Percentiles rank a stretch among this genome's conserved stretches.
These are phyloP conservation scores for Hipposideros larvatus DNA, from an alignment of 2,797 vertebrate species.

Conservation along the genomic window DNA sequence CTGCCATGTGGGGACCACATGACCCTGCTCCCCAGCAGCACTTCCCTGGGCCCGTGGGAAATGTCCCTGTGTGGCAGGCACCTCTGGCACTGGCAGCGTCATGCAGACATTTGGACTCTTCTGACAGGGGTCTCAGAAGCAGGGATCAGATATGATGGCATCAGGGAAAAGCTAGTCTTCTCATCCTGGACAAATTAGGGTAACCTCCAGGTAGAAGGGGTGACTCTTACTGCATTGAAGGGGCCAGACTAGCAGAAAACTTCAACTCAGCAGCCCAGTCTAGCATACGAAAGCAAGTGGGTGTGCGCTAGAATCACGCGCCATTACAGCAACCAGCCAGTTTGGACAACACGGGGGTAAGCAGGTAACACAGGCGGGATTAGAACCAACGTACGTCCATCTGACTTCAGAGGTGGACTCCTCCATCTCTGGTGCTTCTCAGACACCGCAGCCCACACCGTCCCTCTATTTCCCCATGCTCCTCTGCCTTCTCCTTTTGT, in stretches of 20 bases:
- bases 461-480: background rate
- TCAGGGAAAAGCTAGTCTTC: background rate
- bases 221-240: background rate
- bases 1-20: background rate
- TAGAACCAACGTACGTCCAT: background rate
- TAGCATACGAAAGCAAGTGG: background rate
- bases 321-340: background rate
- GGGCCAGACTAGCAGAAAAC: background rate
- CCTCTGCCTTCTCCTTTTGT: background rate
- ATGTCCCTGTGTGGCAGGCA: background rate
- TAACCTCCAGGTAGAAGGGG: background rate
- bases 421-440: background rate
- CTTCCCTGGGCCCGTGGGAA: background rate
- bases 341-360: background rate
- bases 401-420: background rate
- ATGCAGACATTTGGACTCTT: background rate
- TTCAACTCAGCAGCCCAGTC: background rate
- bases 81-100: background rate
- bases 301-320: background rate
- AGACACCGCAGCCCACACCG: background rate
- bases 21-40: background rate
- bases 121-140: background rate
- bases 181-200: background rate
- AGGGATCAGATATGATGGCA: background rate
- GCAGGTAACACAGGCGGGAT: background rate